phyloP scores from a whole-genome alignment of 2,797 vertebrate species.

The Chrysocyon brachyurus region DNA sequence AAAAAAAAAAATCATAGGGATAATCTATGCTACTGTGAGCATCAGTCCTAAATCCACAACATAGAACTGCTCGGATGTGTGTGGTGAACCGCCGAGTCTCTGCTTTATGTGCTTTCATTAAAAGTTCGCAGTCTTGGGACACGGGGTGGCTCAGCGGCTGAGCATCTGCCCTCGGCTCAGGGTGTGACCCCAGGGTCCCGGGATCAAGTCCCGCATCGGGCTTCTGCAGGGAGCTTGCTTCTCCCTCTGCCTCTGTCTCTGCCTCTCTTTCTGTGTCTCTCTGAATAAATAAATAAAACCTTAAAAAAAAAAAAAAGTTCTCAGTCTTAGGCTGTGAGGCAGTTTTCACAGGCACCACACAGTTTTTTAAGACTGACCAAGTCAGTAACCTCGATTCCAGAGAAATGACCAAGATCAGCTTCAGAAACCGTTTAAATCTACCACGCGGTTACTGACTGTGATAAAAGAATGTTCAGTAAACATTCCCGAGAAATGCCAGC shows the following conservation, averaged over 20 bases:
- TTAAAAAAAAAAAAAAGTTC: too few relatives aligned
- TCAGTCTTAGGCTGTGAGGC: background rate
- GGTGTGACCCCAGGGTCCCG: too few relatives aligned
- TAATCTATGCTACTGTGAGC: background rate
- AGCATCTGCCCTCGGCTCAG: too few relatives aligned
- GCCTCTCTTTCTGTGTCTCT: too few relatives aligned
- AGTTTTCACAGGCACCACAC: background rate
- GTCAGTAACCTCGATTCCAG: background rate
- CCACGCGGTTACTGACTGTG: background rate
- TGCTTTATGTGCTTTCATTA: constrained; percentile 7
- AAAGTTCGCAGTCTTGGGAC: background rate
- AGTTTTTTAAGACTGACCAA: constrained; percentile 48
- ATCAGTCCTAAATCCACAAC: background rate
- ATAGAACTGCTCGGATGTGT: background rate
- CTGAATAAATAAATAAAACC: too few relatives aligned
- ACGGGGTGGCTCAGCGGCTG: too few relatives aligned
- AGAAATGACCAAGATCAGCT: background rate
- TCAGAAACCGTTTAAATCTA: constrained; percentile 33
- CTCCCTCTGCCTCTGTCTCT: too few relatives aligned
- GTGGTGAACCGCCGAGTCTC: background rate
- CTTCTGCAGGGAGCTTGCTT: too few relatives aligned
- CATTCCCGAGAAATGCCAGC: background rate
- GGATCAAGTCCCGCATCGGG: too few relatives aligned
- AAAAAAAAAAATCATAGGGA: background rate
- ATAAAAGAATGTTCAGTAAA: constrained; percentile 2